Base-by-base conservation (phyloP, 2,797 vertebrate species). In the Muraenolepis orangiensis region DNA sequence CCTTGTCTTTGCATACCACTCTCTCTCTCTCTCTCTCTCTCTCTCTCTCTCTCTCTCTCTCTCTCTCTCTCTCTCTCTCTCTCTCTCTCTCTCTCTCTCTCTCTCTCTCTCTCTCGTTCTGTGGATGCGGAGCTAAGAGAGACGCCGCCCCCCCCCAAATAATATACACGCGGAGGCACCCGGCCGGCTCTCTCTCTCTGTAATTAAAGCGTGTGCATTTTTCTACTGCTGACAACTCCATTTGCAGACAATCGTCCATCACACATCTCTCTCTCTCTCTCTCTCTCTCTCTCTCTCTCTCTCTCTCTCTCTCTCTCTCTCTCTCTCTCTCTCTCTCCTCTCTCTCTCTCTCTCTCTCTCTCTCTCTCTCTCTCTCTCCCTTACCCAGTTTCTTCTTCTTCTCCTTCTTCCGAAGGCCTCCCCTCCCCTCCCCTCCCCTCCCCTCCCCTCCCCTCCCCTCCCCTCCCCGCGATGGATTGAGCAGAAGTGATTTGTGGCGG, bases 241-340 rank as follows among this genome's bases (percentile, higher is more conserved):
- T 94, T 92, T 93, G 80, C 89, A 88, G 88, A 91, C 85, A 89
- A 89, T 87, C 89, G 93, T 94, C 91, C 87, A 92, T 94, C 92
- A 91, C 83, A 77, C 81, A 82, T 84, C 86, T 86, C 78, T 84
- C 82, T 83, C n/a, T n/a, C n/a, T n/a, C n/a, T n/a, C n/a, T n/a
- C n/a, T n/a, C n/a, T n/a, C n/a, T n/a, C n/a, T n/a, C n/a, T n/a
- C n/a, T n/a, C n/a, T n/a, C n/a, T n/a, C n/a, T n/a, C n/a, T n/a
- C n/a, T n/a, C n/a, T n/a, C n/a, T n/a, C n/a, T n/a, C n/a, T n/a
- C n/a, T n/a, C n/a, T n/a, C n/a, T n/a, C n/a, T n/a, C n/a, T n/a
- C n/a, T n/a, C n/a, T n/a, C n/a, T n/a, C n/a, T n/a, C n/a, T n/a
- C n/a, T n/a, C n/a, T n/a, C n/a, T n/a, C n/a, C n/a, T n/a, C n/a